Percentiles rank a stretch among this genome's conserved stretches.
These are phyloP conservation scores for Hypena proboscidalis DNA, from an alignment of 2,888 invertebrate genomes.

Conservation along the genomic window DNA sequence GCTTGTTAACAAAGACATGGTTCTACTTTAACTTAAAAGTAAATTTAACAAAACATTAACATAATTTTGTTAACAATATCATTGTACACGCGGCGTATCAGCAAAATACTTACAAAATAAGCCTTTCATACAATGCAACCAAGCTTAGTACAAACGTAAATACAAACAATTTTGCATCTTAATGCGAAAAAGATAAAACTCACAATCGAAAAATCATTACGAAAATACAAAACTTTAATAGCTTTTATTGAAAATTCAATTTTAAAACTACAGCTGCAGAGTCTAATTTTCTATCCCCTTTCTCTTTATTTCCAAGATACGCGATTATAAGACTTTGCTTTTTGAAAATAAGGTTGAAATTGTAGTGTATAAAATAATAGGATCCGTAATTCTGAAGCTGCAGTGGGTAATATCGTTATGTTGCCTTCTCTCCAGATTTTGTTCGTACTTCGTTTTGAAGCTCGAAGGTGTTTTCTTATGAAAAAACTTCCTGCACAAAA, in stretches of 20 bases:
- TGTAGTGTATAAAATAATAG: slow-evolving; percentile 4
- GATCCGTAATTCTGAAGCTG: slow-evolving; percentile 45
- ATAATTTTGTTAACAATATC: too few relatives aligned
- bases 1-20: too few relatives aligned
- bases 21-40: too few relatives aligned
- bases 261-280: slow-evolving; percentile 36
- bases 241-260: slow-evolving; percentile 46
- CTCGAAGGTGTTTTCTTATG: slow-evolving; percentile 32
- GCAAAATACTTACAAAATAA: too few relatives aligned
- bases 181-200: slow-evolving; percentile 25
- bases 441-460: slow-evolving; percentile 29
- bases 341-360: slow-evolving; percentile 17
- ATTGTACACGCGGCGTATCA: too few relatives aligned
- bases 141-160: slow-evolving; percentile 26
- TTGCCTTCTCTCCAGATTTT: slow-evolving; percentile 61
- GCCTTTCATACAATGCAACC: slow-evolving; percentile 21
- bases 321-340: not conserved
- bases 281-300: slow-evolving; percentile 36
- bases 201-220: slow-evolving; percentile 44
- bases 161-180: slow-evolving; percentile 23
- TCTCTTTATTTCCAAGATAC: not conserved
- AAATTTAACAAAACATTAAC: too few relatives aligned
- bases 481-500: slow-evolving; percentile 10
- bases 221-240: slow-evolving; percentile 29
- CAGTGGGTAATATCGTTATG: slow-evolving; percentile 62